Evolutionary conservation across 2,113 vertebrate species (phyloP).

Genomic region (Eulemur macaco): DNA sequence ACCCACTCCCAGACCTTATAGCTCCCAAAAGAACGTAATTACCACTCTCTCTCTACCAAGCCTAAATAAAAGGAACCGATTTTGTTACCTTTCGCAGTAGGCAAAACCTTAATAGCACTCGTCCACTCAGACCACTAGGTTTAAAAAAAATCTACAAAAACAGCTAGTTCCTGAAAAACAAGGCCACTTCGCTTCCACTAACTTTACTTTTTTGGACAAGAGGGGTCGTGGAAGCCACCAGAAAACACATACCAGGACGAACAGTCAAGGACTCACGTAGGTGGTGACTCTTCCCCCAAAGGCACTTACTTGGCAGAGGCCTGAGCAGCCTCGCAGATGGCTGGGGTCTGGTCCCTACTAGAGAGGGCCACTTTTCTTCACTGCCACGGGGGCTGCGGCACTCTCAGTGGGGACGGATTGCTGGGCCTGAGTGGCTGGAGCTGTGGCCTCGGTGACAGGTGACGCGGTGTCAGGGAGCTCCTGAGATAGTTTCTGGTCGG

Average conservation of each 20-base stretch:
- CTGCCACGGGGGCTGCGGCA: accelerated
- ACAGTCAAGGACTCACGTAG: neutral
- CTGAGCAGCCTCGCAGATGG: neutral
- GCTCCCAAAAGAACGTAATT: neutral
- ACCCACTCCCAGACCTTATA: neutral
- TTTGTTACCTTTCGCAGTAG: neutral
- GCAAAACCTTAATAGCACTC: neutral
- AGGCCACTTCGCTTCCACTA: neutral
- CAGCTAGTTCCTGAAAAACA: neutral
- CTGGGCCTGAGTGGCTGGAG: neutral
- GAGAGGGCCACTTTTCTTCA: neutral
- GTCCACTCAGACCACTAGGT: neutral
- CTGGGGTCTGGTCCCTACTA: neutral
- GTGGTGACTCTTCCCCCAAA: conserved; percentile 2
- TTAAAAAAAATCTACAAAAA: neutral
- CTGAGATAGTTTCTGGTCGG: neutral
- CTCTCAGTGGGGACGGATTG: neutral
- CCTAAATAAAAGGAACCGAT: neutral
- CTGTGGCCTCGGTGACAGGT: neutral
- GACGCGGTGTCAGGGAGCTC: neutral
- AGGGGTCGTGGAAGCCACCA: neutral
- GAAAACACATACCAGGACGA: neutral
- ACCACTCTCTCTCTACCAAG: neutral
- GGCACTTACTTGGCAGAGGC: conserved; percentile 55
- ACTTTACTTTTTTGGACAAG: neutral